These are phyloP conservation scores for Oryctes rhinoceros DNA, from an alignment of 1,140 invertebrate genomes.

Conservation along the genomic window DNA sequence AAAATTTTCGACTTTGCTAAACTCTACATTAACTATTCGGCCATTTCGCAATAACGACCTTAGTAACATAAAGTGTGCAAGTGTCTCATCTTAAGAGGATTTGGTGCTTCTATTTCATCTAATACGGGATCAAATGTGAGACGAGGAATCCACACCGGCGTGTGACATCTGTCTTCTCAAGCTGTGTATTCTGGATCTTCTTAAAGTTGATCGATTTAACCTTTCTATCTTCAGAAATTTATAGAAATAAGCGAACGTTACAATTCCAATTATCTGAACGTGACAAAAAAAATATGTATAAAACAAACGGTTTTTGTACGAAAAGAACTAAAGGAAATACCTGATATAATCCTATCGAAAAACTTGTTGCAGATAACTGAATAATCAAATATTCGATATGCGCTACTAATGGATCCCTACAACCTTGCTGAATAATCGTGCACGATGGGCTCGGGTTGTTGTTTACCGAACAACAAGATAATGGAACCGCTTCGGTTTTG, in stretches of 20 bases:
- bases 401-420: conserved; percentile 49
- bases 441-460: conserved; percentile 37
- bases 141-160: not conserved
- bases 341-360: conserved; percentile 52
- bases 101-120: no score
- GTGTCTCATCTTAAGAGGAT: no score
- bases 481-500: conserved; percentile 46
- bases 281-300: conserved; percentile 2
- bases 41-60: no score
- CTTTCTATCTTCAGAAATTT: conserved; percentile 28
- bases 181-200: conserved; percentile 29
- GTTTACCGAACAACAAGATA: conserved; percentile 49
- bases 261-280: not conserved
- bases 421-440: conserved; percentile 52
- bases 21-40: no score
- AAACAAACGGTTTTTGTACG: not conserved
- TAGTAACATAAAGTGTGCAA: no score
- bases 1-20: no score
- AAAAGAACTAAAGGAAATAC: conserved; percentile 40
- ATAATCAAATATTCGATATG: conserved; percentile 54
- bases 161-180: conserved; percentile 27
- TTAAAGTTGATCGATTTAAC: conserved; percentile 20
- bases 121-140: not conserved
- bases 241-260: conserved; percentile 4
- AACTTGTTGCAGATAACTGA: conserved; percentile 52